phyloP scores from a whole-genome alignment of 2,888 invertebrate genomes.

The Itoplectis maculator region DNA sequence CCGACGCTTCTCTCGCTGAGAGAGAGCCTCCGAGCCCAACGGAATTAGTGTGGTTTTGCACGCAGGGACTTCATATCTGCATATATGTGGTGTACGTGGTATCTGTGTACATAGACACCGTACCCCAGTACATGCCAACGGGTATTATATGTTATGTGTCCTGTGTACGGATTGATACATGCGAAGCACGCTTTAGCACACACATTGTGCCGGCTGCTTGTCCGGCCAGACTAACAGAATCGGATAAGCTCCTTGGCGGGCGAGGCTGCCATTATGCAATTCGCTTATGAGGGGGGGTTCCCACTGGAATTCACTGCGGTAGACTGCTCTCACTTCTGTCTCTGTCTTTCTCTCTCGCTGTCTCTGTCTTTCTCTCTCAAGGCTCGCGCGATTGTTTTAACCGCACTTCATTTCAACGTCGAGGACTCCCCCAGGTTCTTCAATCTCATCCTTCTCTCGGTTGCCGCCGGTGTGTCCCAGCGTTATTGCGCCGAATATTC shows the following conservation, averaged over 20 bases:
- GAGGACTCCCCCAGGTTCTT: slow-evolving; percentile 20
- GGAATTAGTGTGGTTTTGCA: slow-evolving; percentile 66
- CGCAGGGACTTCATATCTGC: slow-evolving; percentile 42
- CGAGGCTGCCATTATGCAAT: slow-evolving; percentile 72
- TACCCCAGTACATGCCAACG: too few relatives aligned
- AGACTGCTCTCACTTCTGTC: slow-evolving; percentile 45
- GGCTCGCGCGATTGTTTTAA: slow-evolving; percentile 12
- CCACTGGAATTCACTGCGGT: slow-evolving; percentile 57
- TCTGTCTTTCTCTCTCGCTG: too few relatives aligned
- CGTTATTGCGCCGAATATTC: slow-evolving; percentile 29
- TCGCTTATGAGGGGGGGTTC: slow-evolving; percentile 74
- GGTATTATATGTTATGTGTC: slow-evolving; percentile 33
- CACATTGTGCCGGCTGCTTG: slow-evolving; percentile 69
- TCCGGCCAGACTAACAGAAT: slow-evolving; percentile 69
- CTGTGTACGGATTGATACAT: slow-evolving; percentile 62
- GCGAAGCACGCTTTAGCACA: slow-evolving; percentile 66
- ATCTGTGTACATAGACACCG: slow-evolving; percentile 63
- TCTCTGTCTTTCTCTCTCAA: too few relatives aligned
- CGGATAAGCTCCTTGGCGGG: slow-evolving; percentile 71
- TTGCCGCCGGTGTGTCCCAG: neutral
- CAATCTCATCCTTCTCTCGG: slow-evolving; percentile 12
- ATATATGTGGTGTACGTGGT: slow-evolving; percentile 61
- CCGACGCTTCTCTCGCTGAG: slow-evolving; percentile 24
- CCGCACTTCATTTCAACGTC: slow-evolving; percentile 23
- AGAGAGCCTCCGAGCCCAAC: slow-evolving; percentile 46